These are phyloP conservation scores for Adela reaumurella DNA, from an alignment of 2,888 invertebrate species.

Conservation along the genomic window DNA sequence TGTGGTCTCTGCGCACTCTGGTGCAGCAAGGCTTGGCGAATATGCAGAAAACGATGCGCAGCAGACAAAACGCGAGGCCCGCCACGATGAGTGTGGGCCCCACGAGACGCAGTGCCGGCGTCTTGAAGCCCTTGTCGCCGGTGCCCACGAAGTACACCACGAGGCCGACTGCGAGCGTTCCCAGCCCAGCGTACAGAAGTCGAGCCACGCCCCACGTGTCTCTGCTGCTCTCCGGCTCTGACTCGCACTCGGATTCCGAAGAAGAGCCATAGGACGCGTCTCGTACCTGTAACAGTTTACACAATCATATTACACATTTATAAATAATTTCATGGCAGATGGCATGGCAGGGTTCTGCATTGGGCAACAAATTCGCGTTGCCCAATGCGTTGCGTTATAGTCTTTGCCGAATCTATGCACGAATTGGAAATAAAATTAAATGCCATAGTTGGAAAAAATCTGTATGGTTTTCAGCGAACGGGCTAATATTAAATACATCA, in stretches of 20 bases:
- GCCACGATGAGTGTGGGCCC: slow-evolving; percentile 77
- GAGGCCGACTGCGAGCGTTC: slow-evolving; percentile 77
- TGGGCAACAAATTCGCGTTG: too few relatives aligned
- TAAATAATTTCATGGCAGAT: too few relatives aligned
- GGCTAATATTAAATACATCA: too few relatives aligned
- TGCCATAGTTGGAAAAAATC: too few relatives aligned
- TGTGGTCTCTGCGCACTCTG: slow-evolving; percentile 57
- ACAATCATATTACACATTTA: too few relatives aligned
- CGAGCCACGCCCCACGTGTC: slow-evolving; percentile 80
- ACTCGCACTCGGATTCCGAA: slow-evolving; percentile 61
- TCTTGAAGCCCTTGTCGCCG: slow-evolving; percentile 85
- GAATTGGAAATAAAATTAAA: too few relatives aligned
- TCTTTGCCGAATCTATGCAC: too few relatives aligned
- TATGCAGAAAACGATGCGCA: slow-evolving; percentile 80
- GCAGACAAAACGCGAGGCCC: slow-evolving; percentile 77
- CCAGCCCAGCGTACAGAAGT: slow-evolving; percentile 80
- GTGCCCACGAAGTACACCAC: slow-evolving; percentile 88
- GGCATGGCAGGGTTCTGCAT: too few relatives aligned
- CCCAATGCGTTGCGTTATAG: too few relatives aligned
- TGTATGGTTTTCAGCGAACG: too few relatives aligned
- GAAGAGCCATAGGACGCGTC: slow-evolving; percentile 79
- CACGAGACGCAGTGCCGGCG: slow-evolving; percentile 79
- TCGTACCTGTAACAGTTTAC: slow-evolving; percentile 69
- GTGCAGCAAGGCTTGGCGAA: slow-evolving; percentile 74
- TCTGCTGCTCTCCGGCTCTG: slow-evolving; percentile 62